Evolutionary conservation across 1,140 invertebrate genomes (phyloP).

Genomic region (Agraylea sexmaculata): DNA sequence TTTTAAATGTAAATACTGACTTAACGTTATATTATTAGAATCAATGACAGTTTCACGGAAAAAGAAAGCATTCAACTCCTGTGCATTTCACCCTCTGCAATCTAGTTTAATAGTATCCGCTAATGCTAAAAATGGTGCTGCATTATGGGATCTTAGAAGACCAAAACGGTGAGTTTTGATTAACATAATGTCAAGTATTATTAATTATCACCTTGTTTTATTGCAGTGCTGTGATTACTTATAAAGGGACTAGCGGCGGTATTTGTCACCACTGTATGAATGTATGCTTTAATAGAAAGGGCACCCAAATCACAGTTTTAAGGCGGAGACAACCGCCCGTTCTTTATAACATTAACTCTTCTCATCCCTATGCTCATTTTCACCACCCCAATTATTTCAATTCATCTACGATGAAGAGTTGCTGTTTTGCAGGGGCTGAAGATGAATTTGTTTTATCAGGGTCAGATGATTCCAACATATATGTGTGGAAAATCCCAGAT

Average conservation of each 20-base stretch:
- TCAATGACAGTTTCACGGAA: constrained; percentile 36
- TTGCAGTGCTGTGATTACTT: constrained; percentile 54
- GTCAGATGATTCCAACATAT: constrained; percentile 91
- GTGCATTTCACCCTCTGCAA: constrained; percentile 81
- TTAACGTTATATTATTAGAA: constrained; percentile 23
- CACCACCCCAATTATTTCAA: constrained; percentile 89
- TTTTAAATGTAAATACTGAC: neutral
- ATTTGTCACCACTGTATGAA: constrained; percentile 77
- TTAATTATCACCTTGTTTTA: constrained; percentile 2
- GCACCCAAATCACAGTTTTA: constrained; percentile 69
- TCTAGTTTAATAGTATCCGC: constrained; percentile 72
- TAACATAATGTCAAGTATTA: constrained; percentile 3
- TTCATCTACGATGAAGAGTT: constrained; percentile 95
- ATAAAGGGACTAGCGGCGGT: constrained; percentile 53
- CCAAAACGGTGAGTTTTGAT: constrained; percentile 57
- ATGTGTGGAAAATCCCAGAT: constrained; percentile 80
- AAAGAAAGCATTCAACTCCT: constrained; percentile 67
- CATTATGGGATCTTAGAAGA: constrained; percentile 78
- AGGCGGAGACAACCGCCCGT: constrained; percentile 73
- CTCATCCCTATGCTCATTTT: constrained; percentile 67
- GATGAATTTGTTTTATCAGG: constrained; percentile 85
- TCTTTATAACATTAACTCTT: constrained; percentile 57
- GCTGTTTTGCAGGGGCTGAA: constrained; percentile 80
- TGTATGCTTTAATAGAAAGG: constrained; percentile 73
- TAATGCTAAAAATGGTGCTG: constrained; percentile 79